Evolutionary conservation across 2,888 invertebrate species (phyloP).

Genomic region (Drosophila villosipedis): DNA sequence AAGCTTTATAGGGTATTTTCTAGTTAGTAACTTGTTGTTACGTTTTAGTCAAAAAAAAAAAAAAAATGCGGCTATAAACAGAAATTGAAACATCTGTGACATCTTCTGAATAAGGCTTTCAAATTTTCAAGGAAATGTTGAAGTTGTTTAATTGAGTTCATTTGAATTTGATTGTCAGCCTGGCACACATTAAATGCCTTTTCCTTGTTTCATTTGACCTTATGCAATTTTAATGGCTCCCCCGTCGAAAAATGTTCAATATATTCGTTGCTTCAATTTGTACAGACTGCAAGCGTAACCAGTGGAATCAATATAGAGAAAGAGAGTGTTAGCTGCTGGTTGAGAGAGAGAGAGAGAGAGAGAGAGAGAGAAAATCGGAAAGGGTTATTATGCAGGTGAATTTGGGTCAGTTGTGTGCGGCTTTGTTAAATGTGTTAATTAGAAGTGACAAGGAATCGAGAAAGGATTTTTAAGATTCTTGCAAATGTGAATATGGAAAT

Average conservation of each 20-base stretch:
- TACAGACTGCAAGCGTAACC: not conserved
- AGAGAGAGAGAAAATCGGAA: too few species aligned
- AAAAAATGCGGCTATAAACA: not conserved
- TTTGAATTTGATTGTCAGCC: constrained; percentile 64
- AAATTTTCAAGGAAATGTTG: constrained; percentile 28
- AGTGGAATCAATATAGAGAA: not conserved
- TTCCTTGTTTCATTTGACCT: constrained; percentile 62
- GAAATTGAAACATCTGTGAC: not conserved
- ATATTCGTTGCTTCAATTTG: constrained; percentile 7
- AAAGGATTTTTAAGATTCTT: constrained; percentile 39
- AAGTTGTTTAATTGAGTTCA: constrained; percentile 66
- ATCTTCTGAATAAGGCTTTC: constrained; percentile 1
- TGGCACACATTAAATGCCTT: constrained; percentile 60
- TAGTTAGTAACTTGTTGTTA: too few species aligned
- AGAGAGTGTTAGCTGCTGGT: accelerated
- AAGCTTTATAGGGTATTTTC: not conserved
- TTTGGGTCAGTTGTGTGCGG: constrained; percentile 39
- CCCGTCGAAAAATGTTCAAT: constrained; percentile 51
- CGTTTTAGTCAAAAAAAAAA: not conserved
- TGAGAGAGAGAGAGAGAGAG: too few species aligned
- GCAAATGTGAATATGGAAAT: not conserved
- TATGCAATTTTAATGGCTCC: constrained; percentile 63
- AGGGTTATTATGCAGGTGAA: constrained; percentile 16
- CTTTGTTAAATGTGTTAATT: constrained; percentile 43
- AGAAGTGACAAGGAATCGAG: constrained; percentile 47